These are phyloP conservation scores for Agrochola circellaris DNA, from an alignment of 2,888 invertebrate genomes.

Conservation along the genomic window DNA sequence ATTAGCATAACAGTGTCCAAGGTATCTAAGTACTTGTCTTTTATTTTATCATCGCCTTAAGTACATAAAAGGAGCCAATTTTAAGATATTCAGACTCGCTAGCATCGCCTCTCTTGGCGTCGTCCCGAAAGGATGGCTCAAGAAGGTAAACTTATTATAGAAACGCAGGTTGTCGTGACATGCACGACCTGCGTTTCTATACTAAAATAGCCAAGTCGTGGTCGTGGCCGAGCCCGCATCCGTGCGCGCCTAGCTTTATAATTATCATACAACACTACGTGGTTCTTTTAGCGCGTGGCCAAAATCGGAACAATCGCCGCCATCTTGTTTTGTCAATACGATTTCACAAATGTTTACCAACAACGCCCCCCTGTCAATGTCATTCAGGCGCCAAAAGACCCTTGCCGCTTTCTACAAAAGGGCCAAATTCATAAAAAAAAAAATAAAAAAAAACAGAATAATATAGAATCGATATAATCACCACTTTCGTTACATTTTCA, in stretches of 20 bases:
- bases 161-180: neutral
- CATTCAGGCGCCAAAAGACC: neutral
- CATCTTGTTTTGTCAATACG: neutral
- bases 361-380: neutral
- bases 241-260: neutral
- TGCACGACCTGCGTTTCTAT: neutral
- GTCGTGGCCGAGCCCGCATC: neutral
- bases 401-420: neutral
- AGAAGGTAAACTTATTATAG: neutral
- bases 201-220: neutral
- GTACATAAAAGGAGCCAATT: neutral
- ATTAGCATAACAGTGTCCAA: conserved; percentile 79
- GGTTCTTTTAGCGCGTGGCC: neutral
- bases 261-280: neutral
- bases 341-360: neutral
- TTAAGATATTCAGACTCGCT: neutral
- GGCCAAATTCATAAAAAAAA: neutral
- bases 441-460: neutral
- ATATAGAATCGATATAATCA: neutral
- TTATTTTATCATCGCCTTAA: neutral
- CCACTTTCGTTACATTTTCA: conserved; percentile 54
- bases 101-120: neutral
- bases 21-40: conserved; percentile 65
- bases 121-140: neutral
- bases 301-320: neutral